These are phyloP conservation scores for Cichlasoma orientale DNA, from an alignment of 2,797 vertebrate species.

Conservation along the genomic window DNA sequence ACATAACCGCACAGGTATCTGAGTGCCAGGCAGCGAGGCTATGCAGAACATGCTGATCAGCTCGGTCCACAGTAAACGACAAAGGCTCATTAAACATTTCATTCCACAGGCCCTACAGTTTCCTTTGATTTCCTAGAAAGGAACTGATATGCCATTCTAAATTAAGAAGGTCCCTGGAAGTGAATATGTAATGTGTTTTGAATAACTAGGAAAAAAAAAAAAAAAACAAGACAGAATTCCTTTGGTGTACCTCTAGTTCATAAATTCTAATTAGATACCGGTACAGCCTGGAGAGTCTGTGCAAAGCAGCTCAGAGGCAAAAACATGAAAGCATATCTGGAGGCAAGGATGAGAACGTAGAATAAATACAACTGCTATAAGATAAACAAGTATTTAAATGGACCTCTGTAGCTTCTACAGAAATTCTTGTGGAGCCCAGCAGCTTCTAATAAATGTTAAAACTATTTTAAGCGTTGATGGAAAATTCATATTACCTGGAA, in stretches of 20 bases:
- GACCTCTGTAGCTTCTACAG: accelerated
- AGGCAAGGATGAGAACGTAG: neutral
- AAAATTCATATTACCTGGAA: neutral
- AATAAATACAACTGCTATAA: neutral
- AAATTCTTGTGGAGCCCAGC: neutral
- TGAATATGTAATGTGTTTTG: neutral
- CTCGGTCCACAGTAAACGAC: neutral
- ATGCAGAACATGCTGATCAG: neutral
- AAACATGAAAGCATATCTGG: neutral
- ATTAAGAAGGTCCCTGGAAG: neutral
- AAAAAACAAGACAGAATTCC: neutral
- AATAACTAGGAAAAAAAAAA: neutral
- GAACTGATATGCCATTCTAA: neutral
- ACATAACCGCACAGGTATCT: neutral
- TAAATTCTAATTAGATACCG: slow-evolving; percentile 1
- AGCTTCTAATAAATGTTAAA: neutral
- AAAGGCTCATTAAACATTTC: neutral
- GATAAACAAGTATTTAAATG: neutral
- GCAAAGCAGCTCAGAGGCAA: neutral
- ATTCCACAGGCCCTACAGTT: neutral
- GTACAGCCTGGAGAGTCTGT: neutral
- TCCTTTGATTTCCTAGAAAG: neutral
- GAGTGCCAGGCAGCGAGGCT: neutral
- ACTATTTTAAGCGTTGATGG: neutral
- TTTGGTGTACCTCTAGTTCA: neutral